Percentiles rank a stretch among this genome's conserved stretches.
Evolutionary conservation across 2,888 invertebrate species (phyloP).

Genomic region (Tachina lurida): DNA sequence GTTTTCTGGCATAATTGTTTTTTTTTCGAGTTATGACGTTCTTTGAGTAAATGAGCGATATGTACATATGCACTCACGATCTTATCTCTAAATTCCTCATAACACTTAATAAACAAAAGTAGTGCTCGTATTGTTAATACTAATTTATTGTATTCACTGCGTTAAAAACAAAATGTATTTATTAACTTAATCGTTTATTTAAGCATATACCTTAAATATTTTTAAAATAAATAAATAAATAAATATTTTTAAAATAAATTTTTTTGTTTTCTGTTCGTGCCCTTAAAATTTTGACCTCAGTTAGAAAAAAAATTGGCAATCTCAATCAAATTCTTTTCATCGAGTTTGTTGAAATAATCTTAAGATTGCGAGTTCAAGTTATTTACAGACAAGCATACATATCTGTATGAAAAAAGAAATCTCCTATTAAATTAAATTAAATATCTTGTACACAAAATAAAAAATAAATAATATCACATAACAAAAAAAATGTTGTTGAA

Average conservation of each 20-base stretch:
- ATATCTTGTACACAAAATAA: neutral
- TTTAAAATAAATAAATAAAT: neutral
- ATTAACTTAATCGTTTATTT: too few relatives aligned
- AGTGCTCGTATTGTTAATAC: too few relatives aligned
- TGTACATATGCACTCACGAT: too few relatives aligned
- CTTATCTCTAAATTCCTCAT: too few relatives aligned
- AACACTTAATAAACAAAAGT: too few relatives aligned
- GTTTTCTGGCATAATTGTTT: too few relatives aligned
- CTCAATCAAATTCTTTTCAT: neutral
- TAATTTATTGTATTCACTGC: too few relatives aligned
- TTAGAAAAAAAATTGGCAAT: neutral
- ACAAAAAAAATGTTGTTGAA: slow-evolving; percentile 21
- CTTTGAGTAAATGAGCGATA: too few relatives aligned
- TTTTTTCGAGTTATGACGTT: too few relatives aligned
- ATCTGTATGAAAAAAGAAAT: neutral
- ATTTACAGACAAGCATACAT: neutral
- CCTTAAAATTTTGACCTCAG: neutral
- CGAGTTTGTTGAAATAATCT: neutral
- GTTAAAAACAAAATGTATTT: neutral
- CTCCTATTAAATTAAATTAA: slow-evolving; percentile 7
- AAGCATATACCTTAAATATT: neutral
- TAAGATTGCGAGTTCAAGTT: neutral
- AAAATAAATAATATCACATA: neutral
- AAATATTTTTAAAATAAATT: neutral
- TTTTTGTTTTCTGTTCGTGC: neutral